Base-by-base conservation (phyloP, 2,888 invertebrate genomes). In the Galeruca laticollis region DNA sequence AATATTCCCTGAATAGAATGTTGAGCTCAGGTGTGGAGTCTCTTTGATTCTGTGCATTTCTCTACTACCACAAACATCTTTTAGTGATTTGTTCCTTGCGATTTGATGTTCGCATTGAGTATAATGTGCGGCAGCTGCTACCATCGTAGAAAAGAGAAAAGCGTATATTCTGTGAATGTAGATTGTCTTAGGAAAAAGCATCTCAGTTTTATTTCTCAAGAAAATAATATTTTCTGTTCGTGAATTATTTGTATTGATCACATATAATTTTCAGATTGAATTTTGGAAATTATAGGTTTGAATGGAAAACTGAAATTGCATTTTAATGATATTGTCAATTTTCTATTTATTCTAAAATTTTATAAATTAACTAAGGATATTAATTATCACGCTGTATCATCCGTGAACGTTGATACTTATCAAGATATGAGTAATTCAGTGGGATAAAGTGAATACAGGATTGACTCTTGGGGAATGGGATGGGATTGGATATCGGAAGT, bases 51-150 rank as follows among this genome's bases (percentile, higher is more conserved):
- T 66, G 59, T 66, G 57, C 65, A 65, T 57, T 31, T 33, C 65
- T 37, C 59, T 49, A 66, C 31, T 49, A 59, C 66, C 66, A 60
- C 43, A 66, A 66, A 59, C 59, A 66, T 59, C 51, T 59, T 66
- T 35, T 51, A 5, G 59, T 66, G 66, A 66, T 66, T 66, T 66
- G 66, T 66, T 66, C 59, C 51, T 66, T 37, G 47, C 35, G 59
- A 37, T 66, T 51, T 66, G 66, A 66, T 66, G 66, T 66, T 60
- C 66, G 66, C 66, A 56, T 66, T 66, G 59, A 51, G 51, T 33
- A 26, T 59, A 59, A 66, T 66, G 51, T 49, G 66, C 21, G 35
- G 54, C 66, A 66, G 59, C 66, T 66, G 66, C 51, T 37, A 20
- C 35, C 15, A 33, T 59, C 66, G 33, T 26, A 26, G 33, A 18